A percentile compares a stretch with the other conserved stretches of the same genome.
Conservation (phyloP, 2,797 vertebrate genomes). For the Fundulus diaphanus region DNA sequence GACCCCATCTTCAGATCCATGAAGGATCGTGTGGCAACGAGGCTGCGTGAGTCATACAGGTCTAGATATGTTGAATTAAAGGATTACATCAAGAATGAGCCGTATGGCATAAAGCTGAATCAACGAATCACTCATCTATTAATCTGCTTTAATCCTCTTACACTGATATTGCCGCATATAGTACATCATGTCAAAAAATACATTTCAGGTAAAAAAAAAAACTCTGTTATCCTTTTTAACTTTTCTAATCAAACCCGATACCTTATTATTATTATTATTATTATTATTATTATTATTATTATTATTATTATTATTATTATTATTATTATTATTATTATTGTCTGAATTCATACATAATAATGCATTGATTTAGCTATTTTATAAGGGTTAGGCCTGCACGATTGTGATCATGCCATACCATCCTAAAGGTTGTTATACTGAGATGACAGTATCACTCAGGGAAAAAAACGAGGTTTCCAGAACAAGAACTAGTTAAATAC, state of each 20-base stretch:
- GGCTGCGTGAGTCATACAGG: slow-evolving; percentile 3
- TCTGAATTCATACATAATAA: not conserved
- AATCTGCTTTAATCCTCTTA: slow-evolving; percentile 2
- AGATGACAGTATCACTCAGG: not conserved
- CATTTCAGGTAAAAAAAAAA: not conserved
- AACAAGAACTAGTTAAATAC: not conserved
- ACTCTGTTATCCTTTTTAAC: not conserved
- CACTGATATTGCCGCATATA: not conserved
- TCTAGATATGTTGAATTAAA: slow-evolving; percentile 13
- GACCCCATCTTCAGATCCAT: slow-evolving; percentile 19
- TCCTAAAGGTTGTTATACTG: not conserved
- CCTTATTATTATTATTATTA: no score
- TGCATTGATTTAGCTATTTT: not conserved
- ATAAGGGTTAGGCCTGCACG: not conserved
- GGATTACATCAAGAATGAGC: slow-evolving; percentile 7
- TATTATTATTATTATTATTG: not conserved
- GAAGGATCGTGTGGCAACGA: slow-evolving; percentile 16
- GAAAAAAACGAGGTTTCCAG: not conserved
- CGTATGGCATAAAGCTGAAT: slow-evolving; percentile 5
- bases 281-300: no score
- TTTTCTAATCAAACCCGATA: not conserved
- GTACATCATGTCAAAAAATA: not conserved
- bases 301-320: no score
- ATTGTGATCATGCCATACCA: not conserved
- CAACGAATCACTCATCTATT: slow-evolving; percentile 5